These are phyloP conservation scores for Sander lucioperca DNA, from an alignment of 2,113 vertebrate species.

Conservation along the genomic window DNA sequence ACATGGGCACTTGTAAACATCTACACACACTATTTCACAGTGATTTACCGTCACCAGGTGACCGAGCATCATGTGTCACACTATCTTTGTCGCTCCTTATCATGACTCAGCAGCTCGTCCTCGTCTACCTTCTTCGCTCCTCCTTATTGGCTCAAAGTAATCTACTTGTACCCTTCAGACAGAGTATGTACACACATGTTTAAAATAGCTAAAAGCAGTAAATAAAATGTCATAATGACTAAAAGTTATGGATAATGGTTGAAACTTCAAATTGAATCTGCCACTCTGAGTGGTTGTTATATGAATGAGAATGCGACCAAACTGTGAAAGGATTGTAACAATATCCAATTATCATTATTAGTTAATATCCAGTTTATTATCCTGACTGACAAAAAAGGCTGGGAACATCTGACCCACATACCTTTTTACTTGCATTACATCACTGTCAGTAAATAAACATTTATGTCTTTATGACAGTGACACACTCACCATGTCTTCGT, in stretches of 20 bases:
- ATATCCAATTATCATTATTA: not conserved
- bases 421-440: not conserved
- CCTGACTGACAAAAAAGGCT: not conserved
- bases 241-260: not conserved
- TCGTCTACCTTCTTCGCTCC: constrained; percentile 28
- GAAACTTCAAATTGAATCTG: not conserved
- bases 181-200: not conserved
- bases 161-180: constrained; percentile 13
- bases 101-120: constrained; percentile 56
- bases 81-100: not conserved
- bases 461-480: constrained; percentile 57
- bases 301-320: not conserved
- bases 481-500: not conserved
- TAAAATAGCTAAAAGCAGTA: not conserved
- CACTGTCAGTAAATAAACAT: constrained; percentile 16
- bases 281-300: not conserved
- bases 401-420: not conserved
- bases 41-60: not conserved
- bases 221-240: not conserved
- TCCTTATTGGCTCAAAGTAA: constrained; percentile 36
- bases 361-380: not conserved
- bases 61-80: not conserved
- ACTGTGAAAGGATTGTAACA: not conserved
- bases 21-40: not conserved
- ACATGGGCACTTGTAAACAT: too few relatives aligned